Base-by-base conservation (phyloP, 1,140 invertebrate species). In the Monochamus saltuarius region DNA sequence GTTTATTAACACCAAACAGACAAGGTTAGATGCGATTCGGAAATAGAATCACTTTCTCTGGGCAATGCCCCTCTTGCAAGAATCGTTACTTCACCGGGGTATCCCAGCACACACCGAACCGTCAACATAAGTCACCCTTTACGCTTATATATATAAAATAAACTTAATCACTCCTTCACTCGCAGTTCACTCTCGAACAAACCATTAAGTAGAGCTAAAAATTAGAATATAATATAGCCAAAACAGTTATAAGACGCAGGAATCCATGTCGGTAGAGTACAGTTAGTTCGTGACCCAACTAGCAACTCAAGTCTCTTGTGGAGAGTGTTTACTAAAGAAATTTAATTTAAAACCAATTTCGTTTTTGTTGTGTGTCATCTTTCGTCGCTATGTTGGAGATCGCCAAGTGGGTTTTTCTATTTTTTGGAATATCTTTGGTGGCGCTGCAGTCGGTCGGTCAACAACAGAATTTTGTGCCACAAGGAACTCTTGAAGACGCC, bases 391-490 rank as follows among this genome's bases (percentile, higher is more conserved):
- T 76, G 75, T 66, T 78, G 39, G 66, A 46, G n/a, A 55, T 70
- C 49, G 65, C 73, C 3, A 74, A 70, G 60, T 83, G 81, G 81
- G 64, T 82, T 56, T 77, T 82, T 70, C 42, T 82, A 51, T 72
- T 71, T 1, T 72, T 79, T 52, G 72, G 75, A 11, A 76, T 79
- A 1, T 69, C 75, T 2, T 59, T 83, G 42, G 69, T 75, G 29
- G 76, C 79, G 65, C 74, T 81, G 69, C 80, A 83, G 66, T 78
- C 79, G 42, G 22, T 73, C 43, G 58, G 82, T 34, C 36, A 79
- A 83, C 55, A 77, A 19, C 82, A 81, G 45, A 83, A 84, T 67
- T 82, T 65, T n/a, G 49, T 39, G 37, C 62, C 49, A 11, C 49
- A 13, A 8, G 50, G 36, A 57, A 65, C 47, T 67, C 66, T 67